Evolutionary conservation across 2,888 invertebrate species (phyloP), one percentile per base, ranked within the genome.

Genomic region (Phorcus lineatus): DNA sequence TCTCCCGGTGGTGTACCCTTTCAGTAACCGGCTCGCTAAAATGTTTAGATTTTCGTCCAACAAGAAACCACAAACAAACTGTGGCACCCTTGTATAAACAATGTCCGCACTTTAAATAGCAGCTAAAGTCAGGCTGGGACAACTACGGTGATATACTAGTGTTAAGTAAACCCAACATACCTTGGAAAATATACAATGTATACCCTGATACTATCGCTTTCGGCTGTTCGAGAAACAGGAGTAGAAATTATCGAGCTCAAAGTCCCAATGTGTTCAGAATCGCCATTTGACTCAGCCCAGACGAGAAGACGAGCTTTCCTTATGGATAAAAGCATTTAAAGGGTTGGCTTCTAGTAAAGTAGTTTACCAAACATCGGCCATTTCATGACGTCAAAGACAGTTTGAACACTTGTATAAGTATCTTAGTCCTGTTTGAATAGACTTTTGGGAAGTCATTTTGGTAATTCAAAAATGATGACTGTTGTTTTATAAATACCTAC

Each of bases 41-140:
- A 62, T 62, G 62, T 62, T 62, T 62, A 28, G 62, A 62, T 62
- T 62, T 62, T 28, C 62, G 62, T 62, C 62, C 62, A 62, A 62
- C 62, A 28, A n/a, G 28, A 62, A 62, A 24, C 62, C 28, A 62
- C 62, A 62, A 62, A 62, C 62, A 62, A 62, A 62, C 62, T 13
- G n/a, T 62, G 62, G 62, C 62, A 62, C 62, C 62, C 24, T 62
- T 62, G 62, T 62, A 24, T 28, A 62, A 62, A 62, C 62, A 62
- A 28, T 62, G 28, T 28, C 62, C 62, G 28, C 62, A 62, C 62
- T 62, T 62, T 62, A 62, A 62, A 62, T 62, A 62, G 62, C 62
- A 28, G 62, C 62, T 24, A 22, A 28, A 62, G 62, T 16, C 28
- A 24, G 62, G 4, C 62, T 28, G 62, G 24, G 62, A 28, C 28